These are phyloP conservation scores for Danio jaintianensis DNA, from an alignment of 2,797 vertebrate species.

Conservation along the genomic window DNA sequence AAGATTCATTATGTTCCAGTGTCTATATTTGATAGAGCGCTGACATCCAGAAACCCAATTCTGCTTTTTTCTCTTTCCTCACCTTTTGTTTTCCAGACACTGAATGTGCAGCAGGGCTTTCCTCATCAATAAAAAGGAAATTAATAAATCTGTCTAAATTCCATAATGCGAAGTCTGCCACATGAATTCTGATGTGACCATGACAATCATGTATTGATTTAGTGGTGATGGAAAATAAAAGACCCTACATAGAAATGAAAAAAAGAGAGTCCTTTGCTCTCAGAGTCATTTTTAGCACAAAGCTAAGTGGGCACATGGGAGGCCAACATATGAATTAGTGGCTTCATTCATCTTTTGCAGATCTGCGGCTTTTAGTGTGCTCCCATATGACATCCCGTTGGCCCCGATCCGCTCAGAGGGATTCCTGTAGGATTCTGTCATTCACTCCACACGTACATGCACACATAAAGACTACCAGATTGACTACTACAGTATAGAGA, in stretches of 20 bases:
- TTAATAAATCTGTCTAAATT: conserved; percentile 37
- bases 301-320: conserved; percentile 35
- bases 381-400: conserved; percentile 57
- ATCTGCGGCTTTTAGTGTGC: conserved; percentile 44
- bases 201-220: conserved; percentile 4
- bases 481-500: conserved; percentile 66
- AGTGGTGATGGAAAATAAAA: conserved; percentile 44
- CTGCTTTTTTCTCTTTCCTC: conserved; percentile 2
- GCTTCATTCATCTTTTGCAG: conserved; percentile 49
- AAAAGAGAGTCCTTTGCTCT: conserved; percentile 22
- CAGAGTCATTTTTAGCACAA: conserved; percentile 40
- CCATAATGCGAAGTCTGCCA: conserved; percentile 9
- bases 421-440: conserved; percentile 66
- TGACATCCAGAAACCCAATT: conserved; percentile 39
- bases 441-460: conserved; percentile 48
- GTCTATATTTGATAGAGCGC: conserved; percentile 63
- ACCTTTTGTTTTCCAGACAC: conserved; percentile 16
- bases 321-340: conserved; percentile 48
- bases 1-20: conserved; percentile 54
- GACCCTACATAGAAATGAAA: conserved; percentile 23
- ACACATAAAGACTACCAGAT: conserved; percentile 51
- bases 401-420: conserved; percentile 48
- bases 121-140: conserved; percentile 34
- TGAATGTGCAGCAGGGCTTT: conserved; percentile 4
- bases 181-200: conserved; percentile 13